A percentile compares a stretch with the other conserved stretches of the same genome.
Conservation (phyloP, 2,797 vertebrate genomes). For the Spheniscus humboldti region DNA sequence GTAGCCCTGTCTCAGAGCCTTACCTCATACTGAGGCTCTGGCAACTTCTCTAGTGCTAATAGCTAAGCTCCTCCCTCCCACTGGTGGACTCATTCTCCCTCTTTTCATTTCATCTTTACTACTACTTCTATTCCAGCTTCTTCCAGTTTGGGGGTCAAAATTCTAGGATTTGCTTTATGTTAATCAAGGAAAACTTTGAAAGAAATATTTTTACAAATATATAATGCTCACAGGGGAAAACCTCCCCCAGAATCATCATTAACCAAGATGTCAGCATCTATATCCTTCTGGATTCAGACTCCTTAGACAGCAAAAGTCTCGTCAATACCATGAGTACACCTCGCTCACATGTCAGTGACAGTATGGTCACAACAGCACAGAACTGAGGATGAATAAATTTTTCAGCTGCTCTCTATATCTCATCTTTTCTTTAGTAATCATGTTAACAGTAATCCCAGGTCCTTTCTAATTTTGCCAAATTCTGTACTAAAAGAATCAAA, state of each 20-base stretch:
- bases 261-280: not conserved
- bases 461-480: not conserved
- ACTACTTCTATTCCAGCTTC: not conserved
- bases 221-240: not conserved
- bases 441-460: not conserved
- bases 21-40: not conserved
- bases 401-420: not conserved
- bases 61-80: not conserved
- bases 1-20: not conserved
- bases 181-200: not conserved
- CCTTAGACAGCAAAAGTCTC: not conserved
- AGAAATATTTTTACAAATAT: not conserved
- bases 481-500: not conserved
- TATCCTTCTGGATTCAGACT: not conserved
- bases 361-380: not conserved
- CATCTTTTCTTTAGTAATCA: not conserved
- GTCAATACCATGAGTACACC: not conserved
- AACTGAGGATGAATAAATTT: not conserved
- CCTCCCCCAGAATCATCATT: not conserved
- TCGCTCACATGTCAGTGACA: not conserved
- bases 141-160: not conserved
- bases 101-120: not conserved
- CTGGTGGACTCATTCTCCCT: not conserved
- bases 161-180: rapidly evolving
- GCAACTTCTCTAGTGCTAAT: not conserved